A percentile compares a stretch with the other conserved stretches of the same genome.
These are phyloP conservation scores for Argya squamiceps DNA, from an alignment of 2,797 vertebrate species.

Conservation along the genomic window DNA sequence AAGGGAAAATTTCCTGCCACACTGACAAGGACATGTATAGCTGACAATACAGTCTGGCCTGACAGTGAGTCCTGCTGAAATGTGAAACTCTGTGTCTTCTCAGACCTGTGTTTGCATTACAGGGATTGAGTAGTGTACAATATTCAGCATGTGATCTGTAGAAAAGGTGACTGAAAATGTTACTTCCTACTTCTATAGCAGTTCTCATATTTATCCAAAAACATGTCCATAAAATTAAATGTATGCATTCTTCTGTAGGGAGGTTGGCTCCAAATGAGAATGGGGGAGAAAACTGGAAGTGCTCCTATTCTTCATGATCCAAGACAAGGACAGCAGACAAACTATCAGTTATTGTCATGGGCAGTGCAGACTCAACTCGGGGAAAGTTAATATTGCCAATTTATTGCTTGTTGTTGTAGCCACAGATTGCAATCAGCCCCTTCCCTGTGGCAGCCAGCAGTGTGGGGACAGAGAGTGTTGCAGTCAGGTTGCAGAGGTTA, in stretches of 20 bases:
- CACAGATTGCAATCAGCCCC: not conserved
- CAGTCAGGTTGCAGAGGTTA: not conserved
- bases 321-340: not conserved
- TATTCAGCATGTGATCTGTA: not conserved
- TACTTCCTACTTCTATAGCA: not conserved
- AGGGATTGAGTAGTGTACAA: not conserved
- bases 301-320: not conserved
- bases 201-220: not conserved
- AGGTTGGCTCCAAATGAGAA: not conserved
- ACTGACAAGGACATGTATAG: not conserved
- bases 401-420: not conserved
- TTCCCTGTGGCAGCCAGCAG: not conserved
- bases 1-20: not conserved
- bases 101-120: not conserved
- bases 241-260: not conserved
- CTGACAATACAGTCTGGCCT: not conserved
- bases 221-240: not conserved
- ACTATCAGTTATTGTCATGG: not conserved
- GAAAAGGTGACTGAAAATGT: not conserved
- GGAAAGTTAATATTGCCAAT: not conserved
- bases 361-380: not conserved
- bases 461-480: not conserved
- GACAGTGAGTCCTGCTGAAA: not conserved
- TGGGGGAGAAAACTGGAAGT: not conserved
- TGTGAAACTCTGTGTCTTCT: not conserved